phyloP scores from a whole-genome alignment of 2,113 vertebrate genomes.

The Elephantulus edwardii region DNA sequence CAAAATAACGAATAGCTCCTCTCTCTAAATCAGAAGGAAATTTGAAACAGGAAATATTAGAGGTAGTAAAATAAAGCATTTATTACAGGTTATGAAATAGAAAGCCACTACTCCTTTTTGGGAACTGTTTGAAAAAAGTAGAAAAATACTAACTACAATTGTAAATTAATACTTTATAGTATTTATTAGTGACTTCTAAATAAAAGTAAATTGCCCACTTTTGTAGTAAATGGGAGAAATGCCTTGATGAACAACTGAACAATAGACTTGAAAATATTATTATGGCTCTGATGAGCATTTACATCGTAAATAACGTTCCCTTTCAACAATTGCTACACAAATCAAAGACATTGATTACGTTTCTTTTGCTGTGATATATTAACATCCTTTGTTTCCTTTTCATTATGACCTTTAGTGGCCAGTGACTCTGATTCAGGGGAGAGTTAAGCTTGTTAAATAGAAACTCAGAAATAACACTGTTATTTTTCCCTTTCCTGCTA shows the following conservation, averaged over 20 bases:
- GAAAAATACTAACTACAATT: background rate
- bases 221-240: conserved; percentile 8
- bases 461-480: background rate
- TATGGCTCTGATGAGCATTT: background rate
- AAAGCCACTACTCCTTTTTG: conserved; percentile 16
- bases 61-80: background rate
- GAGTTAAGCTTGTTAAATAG: background rate
- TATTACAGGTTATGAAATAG: background rate
- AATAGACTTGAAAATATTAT: background rate
- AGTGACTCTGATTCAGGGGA: background rate
- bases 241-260: background rate
- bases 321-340: background rate
- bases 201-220: background rate
- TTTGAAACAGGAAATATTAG: conserved; percentile 7
- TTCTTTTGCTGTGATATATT: background rate
- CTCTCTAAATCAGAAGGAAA: background rate
- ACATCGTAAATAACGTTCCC: background rate
- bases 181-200: background rate
- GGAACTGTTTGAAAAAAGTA: background rate
- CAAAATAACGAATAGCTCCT: background rate
- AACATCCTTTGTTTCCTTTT: background rate
- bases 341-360: background rate
- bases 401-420: background rate
- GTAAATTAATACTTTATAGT: background rate
- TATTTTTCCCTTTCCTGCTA: background rate